A percentile compares a stretch with the other conserved stretches of the same genome.
Conservation (phyloP, 1,140 invertebrate genomes). For the Archegozetes longisetosus region DNA sequence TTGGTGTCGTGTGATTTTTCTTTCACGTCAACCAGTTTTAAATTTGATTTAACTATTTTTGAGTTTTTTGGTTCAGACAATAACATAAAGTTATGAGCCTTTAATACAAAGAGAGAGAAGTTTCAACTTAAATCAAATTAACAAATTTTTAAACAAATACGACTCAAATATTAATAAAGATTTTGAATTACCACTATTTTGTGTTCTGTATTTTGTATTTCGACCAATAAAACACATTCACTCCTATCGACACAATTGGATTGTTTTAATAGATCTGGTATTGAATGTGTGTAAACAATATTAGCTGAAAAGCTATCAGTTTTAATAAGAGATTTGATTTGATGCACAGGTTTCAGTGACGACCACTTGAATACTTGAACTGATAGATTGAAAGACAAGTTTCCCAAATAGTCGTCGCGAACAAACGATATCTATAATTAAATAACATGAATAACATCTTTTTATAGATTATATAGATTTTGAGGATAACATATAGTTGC, state of each 20-base stretch:
- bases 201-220: background rate
- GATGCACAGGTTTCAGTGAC: background rate
- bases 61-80: background rate
- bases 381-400: slow-evolving; percentile 6
- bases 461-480: no score
- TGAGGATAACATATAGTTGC: no score
- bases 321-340: background rate
- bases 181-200: no score
- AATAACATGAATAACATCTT: no score
- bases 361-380: background rate
- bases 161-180: background rate
- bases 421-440: slow-evolving; percentile 10
- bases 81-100: background rate
- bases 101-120: no score
- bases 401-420: slow-evolving; percentile 10
- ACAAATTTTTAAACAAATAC: slow-evolving; percentile 8
- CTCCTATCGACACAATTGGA: background rate
- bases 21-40: background rate
- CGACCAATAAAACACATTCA: background rate
- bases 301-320: background rate
- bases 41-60: background rate
- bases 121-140: no score
- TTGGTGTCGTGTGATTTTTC: background rate
- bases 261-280: background rate
- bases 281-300: background rate